phyloP scores from a whole-genome alignment of 2,113 vertebrate species.

The Dasyornis broadbenti region DNA sequence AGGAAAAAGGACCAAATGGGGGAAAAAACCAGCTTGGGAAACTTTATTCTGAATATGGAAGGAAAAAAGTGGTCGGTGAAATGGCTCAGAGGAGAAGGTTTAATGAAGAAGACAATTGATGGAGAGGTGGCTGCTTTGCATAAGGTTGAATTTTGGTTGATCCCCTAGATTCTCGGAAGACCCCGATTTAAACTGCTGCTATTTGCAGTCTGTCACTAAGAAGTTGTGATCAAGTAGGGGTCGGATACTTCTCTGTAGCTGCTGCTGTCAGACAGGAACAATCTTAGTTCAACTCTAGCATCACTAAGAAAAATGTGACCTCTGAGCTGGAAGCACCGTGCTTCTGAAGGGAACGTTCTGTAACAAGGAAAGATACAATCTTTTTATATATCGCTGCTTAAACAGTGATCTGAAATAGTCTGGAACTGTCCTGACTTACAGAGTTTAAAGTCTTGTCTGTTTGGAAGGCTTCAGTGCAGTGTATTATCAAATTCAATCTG shows the following conservation, averaged over 20 bases:
- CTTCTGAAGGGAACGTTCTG: background rate
- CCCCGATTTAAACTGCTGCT: background rate
- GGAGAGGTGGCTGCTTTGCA: background rate
- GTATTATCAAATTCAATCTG: background rate
- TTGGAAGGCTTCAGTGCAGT: background rate
- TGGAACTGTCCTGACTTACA: background rate
- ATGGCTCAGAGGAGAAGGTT: background rate
- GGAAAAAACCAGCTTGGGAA: background rate
- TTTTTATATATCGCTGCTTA: background rate
- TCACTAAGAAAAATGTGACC: background rate
- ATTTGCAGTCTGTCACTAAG: background rate
- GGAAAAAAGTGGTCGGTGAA: background rate
- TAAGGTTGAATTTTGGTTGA: background rate
- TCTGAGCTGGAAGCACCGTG: background rate
- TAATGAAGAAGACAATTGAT: background rate
- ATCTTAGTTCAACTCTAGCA: background rate
- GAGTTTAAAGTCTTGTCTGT: background rate
- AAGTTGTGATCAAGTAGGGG: background rate
- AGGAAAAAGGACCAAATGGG: background rate
- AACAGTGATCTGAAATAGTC: background rate
- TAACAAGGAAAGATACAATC: background rate
- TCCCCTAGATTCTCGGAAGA: background rate
- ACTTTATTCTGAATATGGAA: background rate
- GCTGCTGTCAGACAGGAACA: background rate
- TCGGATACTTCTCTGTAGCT: background rate